phyloP scores from a whole-genome alignment of 2,113 vertebrate species.

The Proterorhinus semilunaris region DNA sequence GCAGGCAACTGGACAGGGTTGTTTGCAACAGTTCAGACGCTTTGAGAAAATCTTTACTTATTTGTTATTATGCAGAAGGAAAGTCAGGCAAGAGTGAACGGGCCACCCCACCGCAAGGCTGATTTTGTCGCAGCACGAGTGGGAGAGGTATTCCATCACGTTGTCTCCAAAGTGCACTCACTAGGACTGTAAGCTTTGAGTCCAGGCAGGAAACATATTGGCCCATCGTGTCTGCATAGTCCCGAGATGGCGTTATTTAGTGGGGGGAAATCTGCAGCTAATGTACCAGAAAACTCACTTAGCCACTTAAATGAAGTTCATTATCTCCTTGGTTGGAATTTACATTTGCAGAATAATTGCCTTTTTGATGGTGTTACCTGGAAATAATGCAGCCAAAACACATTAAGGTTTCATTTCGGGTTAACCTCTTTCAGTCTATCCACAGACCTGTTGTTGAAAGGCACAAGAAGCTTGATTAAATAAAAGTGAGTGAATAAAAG shows the following conservation, averaged over 20 bases:
- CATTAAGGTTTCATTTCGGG: slow-evolving; percentile 5
- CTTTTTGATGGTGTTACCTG: slow-evolving; percentile 6
- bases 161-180: too few species aligned
- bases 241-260: slow-evolving; percentile 7
- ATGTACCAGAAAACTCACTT: slow-evolving; percentile 12
- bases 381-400: slow-evolving; percentile 29
- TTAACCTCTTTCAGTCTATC: not conserved
- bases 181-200: not conserved
- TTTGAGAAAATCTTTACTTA: too few species aligned
- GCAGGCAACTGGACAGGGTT: too few species aligned
- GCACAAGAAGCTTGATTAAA: not conserved
- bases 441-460: slow-evolving; percentile 9
- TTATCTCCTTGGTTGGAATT: slow-evolving; percentile 20
- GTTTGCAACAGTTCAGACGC: too few species aligned
- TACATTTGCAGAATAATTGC: not conserved
- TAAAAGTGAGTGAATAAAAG: not conserved
- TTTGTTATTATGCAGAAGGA: not conserved
- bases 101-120: not conserved
- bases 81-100: not conserved
- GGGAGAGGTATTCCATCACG: too few species aligned
- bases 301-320: slow-evolving; percentile 11
- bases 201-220: slow-evolving; percentile 3
- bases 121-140: too few species aligned
- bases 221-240: slow-evolving; percentile 16
- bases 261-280: slow-evolving; percentile 12